Evolutionary conservation across 2,797 vertebrate species (phyloP), one percentile per base, ranked within the genome.

Genomic region (Rhinatrema bivittatum): DNA sequence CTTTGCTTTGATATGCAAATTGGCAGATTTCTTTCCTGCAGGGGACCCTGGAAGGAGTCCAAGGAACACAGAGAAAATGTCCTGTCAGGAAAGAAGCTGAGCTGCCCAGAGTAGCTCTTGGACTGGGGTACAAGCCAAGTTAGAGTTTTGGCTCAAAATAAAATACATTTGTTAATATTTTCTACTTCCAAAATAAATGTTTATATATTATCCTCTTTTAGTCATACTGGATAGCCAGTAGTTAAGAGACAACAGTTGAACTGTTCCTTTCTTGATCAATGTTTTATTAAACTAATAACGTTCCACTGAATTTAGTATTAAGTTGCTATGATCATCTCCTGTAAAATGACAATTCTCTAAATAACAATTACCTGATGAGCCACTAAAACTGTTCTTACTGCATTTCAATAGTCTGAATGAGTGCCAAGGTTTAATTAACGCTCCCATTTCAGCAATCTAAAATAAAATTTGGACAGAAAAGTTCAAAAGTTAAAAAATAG

Each of bases 1-100:
- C 60, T 65, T 56, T 29, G 54, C 82, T 85, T 87, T 88, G 80
- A 86, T 82, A 86, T 88, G 82, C 62, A 87, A 85, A 88, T 79
- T 7, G 41, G 42, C 51, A 71, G 79, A 77, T 85, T 72, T 74
- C 72, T 81, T 82, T 85, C 71, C 80, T 81, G 68, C 68, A 50
- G 72, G 71, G 76, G 71, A 79, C 58, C 26, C 61, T 83, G 78
- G 79, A 61, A 16, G 2, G n/a, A 2, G 7, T 65, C 82, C 82
- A 85, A 85, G 56, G 42, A 42, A 80, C 62, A 82, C 74, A 80
- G 59, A 45, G 50, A 66, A 70, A 63, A 70, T 72, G 68, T 74
- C 64, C 72, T 70, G 67, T 68, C 55, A 65, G 65, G 62, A 66
- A 50, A 72, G 74, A 68, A 51, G 48, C 42, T 39, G 20, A 14